These are phyloP conservation scores for Agrypnia vestita DNA, from an alignment of 1,140 invertebrate genomes.

Conservation along the genomic window DNA sequence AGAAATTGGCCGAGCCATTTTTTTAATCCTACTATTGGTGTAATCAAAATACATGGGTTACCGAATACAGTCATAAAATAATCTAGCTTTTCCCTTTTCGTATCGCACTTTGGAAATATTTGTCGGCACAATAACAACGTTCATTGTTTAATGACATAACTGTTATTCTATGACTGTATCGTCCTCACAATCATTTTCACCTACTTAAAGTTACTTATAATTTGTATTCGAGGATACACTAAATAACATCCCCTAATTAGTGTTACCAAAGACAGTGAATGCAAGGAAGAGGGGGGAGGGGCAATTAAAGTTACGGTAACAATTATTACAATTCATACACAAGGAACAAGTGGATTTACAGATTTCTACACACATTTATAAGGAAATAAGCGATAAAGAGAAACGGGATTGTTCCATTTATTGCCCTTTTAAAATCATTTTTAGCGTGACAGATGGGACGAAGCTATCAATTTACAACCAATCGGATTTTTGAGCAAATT, in stretches of 20 bases:
- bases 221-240: conserved; percentile 19
- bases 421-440: conserved; percentile 2
- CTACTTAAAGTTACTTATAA: conserved; percentile 38
- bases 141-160: too few species aligned
- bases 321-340: conserved; percentile 11
- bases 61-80: not conserved
- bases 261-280: conserved; percentile 12
- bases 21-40: conserved; percentile 12
- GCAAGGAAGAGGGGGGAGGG: not conserved
- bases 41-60: not conserved
- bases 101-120: too few species aligned
- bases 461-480: not conserved
- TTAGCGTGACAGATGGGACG: too few species aligned
- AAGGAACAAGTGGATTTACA: not conserved
- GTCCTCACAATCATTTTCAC: conserved; percentile 23
- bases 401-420: not conserved
- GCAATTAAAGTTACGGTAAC: conserved; percentile 5
- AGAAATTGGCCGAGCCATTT: not conserved
- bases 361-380: conserved; percentile 5
- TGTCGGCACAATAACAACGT: too few species aligned
- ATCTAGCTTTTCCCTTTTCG: too few species aligned
- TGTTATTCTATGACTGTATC: not conserved
- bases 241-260: conserved; percentile 38
- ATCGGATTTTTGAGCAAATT: not conserved
- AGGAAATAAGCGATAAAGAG: not conserved